phyloP scores from a whole-genome alignment of 2,888 invertebrate species.

The Margaritifera margaritifera region DNA sequence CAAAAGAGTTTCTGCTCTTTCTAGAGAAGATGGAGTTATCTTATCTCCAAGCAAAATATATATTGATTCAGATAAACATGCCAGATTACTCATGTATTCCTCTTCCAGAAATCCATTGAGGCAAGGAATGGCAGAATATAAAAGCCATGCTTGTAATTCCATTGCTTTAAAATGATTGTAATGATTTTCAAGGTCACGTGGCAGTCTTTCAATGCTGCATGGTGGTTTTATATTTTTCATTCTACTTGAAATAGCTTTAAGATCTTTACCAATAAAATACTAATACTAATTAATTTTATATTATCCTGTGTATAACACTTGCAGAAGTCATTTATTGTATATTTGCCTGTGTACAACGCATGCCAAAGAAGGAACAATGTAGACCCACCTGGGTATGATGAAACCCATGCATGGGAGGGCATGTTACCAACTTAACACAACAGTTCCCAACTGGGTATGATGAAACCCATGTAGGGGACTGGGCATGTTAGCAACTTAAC shows the following conservation, averaged over 20 bases:
- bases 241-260: constrained; percentile 16
- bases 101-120: constrained; percentile 27
- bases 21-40: constrained; percentile 16
- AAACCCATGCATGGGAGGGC: too few relatives aligned
- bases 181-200: constrained; percentile 36
- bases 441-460: too few relatives aligned
- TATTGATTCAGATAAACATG: constrained; percentile 28
- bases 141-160: constrained; percentile 36
- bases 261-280: constrained; percentile 27
- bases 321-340: too few relatives aligned
- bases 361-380: too few relatives aligned
- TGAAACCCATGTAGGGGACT: too few relatives aligned
- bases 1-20: constrained; percentile 17
- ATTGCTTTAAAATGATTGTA: constrained; percentile 38
- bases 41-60: constrained; percentile 34
- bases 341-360: too few relatives aligned
- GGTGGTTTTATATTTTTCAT: constrained; percentile 30
- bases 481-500: too few relatives aligned
- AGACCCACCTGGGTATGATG: neutral
- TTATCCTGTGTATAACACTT: too few relatives aligned
- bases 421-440: too few relatives aligned
- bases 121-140: constrained; percentile 35
- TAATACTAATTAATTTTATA: too few relatives aligned
- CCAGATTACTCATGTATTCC: constrained; percentile 26
- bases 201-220: constrained; percentile 30